Percentiles rank a stretch among this genome's conserved stretches.
Conservation (phyloP, 2,797 vertebrate species). For the Toxotes lorentzi region DNA sequence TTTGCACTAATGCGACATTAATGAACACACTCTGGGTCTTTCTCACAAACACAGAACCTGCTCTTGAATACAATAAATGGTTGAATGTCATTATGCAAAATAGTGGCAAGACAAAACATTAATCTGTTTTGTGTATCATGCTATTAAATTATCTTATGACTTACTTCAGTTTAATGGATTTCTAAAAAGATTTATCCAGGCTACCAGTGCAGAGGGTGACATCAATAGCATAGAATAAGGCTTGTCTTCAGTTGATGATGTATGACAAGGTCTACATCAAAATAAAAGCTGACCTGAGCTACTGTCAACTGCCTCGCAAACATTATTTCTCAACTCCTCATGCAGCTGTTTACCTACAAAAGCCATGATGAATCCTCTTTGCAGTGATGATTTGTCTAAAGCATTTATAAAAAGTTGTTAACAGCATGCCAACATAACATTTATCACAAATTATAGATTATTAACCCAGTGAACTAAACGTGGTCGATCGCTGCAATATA, state of each 20-base stretch:
- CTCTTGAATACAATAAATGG: conserved; percentile 1
- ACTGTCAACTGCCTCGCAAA: not conserved
- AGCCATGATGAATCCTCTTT: not conserved
- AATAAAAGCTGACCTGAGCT: conserved; percentile 8
- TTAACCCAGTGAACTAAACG: not conserved
- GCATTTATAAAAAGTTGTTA: not conserved
- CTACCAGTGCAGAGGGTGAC: not conserved
- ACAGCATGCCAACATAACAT: no score
- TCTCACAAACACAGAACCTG: conserved; percentile 1
- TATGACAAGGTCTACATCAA: not conserved
- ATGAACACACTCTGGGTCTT: conserved; percentile 27
- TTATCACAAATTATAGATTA: not conserved
- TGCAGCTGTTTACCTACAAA: not conserved
- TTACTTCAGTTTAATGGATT: conserved; percentile 17
- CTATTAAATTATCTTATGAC: not conserved
- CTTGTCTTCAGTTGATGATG: not conserved
- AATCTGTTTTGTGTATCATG: not conserved
- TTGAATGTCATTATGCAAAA: not conserved
- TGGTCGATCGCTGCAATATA: not conserved
- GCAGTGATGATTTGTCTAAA: conserved; percentile 9
- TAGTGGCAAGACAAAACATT: not conserved
- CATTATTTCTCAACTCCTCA: not conserved
- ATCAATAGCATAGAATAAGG: not conserved
- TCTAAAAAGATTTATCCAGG: conserved; percentile 8
- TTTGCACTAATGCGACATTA: conserved; percentile 46